Base-by-base conservation (phyloP, 1,140 invertebrate genomes). In the Oncopodura yosiiana region DNA sequence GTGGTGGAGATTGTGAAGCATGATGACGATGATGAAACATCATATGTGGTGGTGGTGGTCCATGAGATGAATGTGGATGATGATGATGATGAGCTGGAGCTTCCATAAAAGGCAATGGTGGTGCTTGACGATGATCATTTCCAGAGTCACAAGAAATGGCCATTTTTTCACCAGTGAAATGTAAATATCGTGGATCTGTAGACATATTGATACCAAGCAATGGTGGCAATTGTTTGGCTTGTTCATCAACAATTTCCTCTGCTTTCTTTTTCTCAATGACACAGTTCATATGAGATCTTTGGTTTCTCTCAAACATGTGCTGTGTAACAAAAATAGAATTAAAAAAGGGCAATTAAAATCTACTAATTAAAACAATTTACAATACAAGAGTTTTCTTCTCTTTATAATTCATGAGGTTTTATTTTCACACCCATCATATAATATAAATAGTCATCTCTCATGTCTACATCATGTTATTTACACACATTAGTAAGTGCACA, bases 111-210 rank as follows among this genome's bases (percentile, higher is more conserved):
- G 23, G n/a, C 21, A 23, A n/a, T n/a, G 39, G 49, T 23, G 57
- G 48, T 18, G 24, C 30, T 18, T 53, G 56, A 3, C 44, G 52
- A 16, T 66, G 65, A 30, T 68, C 67, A 32, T 66, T 62, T 26
- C 67, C 86, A 64, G 83, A 85, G 68, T 88, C 84, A 66, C 87
- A 91, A 63, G 86, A 81, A 66, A 91, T 87, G 9, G 84, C 82
- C 71, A 91, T 83, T 32, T 84, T 79, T 70, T 91, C 87, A 26
- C 86, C 86, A 57, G 80, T 83, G 48, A 88, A 74, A 61, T 81
- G 78, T 63, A 83, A 78, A 56, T 78, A 78, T 63, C 78, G 73
- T 11, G 82, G 82, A 71, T 85, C 82, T 24, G 82, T 84, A 59
- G 75, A 80, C 56, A 85, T 73, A 63, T 81, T 81, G 14, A 82